Evolutionary conservation across 2,888 invertebrate species (phyloP), one percentile per base, ranked within the genome.

Genomic region (Furcula furcula): DNA sequence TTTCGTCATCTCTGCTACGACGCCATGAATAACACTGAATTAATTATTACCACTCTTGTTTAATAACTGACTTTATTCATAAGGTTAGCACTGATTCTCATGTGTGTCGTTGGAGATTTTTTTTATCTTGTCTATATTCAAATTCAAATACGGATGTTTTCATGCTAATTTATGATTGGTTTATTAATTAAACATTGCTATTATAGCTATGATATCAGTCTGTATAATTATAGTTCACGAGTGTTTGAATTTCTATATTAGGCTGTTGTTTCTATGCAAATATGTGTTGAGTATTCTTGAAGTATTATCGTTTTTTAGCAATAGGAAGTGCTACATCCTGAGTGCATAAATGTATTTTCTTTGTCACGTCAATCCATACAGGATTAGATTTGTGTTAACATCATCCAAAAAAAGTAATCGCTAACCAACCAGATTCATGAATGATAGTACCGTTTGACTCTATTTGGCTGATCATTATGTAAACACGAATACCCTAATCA

Each of bases 401-500:
- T n/a, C n/a, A n/a, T n/a, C n/a, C n/a, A n/a, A n/a, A n/a, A n/a
- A n/a, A n/a, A n/a, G n/a, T n/a, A n/a, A n/a, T n/a, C n/a, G n/a
- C n/a, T n/a, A n/a, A n/a, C n/a, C n/a, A n/a, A n/a, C n/a, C n/a
- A n/a, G n/a, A n/a, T 21, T 10, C 21, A 56, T 80, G 70, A 76
- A 65, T 73, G 69, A 78, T 78, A 52, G 61, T 55, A 54, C 47
- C 68, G 65, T 76, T 83, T 82, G 74, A 80, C 71, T 76, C 63
- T 69, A 74, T 79, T 82, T 77, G 71, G 60, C 66, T 65, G 62
- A 65, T 58, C 69, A 83, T 87, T 80, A 85, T 84, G 86, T 85
- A 81, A 82, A 87, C 87, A 87, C 57, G 76, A 76, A 79, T 77
- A 70, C 64, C 70, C 72, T 84, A 85, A 87, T 84, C 75, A 70